These are phyloP conservation scores for Bathynomus jamesi DNA, from an alignment of 1,140 invertebrate genomes.

Conservation along the genomic window DNA sequence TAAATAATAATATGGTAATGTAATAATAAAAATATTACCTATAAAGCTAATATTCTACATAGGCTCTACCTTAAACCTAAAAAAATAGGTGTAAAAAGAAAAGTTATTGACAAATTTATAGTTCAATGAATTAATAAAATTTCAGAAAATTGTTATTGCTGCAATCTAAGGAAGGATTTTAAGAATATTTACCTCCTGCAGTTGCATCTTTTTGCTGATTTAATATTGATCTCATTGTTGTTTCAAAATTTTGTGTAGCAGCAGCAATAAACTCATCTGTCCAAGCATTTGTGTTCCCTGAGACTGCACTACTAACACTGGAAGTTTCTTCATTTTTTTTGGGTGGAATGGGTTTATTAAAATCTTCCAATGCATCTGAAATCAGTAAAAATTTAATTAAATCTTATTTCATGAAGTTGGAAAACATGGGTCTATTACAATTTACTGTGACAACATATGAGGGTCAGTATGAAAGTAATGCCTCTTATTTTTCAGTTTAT, in stretches of 20 bases:
- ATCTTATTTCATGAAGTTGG: background rate
- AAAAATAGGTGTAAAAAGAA: no score
- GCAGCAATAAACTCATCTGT: slow-evolving; percentile 25
- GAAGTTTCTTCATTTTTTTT: background rate
- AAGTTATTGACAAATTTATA: no score
- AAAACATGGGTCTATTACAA: no score
- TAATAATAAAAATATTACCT: background rate
- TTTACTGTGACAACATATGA: no score
- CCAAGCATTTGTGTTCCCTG: slow-evolving; percentile 5
- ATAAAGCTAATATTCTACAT: background rate
- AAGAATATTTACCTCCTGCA: no score
- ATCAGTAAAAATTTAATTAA: background rate
- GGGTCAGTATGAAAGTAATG: no score
- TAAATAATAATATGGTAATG: background rate
- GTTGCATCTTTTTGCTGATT: slow-evolving; percentile 17
- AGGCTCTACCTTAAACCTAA: no score
- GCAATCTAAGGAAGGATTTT: no score
- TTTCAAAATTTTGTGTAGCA: slow-evolving; percentile 24
- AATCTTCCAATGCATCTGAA: slow-evolving; percentile 25
- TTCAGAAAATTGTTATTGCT: no score
- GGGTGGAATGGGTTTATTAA: slow-evolving; percentile 11
- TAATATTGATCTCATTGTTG: slow-evolving; percentile 22
- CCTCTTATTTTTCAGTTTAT: no score
- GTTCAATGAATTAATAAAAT: no score
- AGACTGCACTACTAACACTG: background rate